Conservation (phyloP, 2,888 invertebrate genomes). For the Sialis lutaria region DNA sequence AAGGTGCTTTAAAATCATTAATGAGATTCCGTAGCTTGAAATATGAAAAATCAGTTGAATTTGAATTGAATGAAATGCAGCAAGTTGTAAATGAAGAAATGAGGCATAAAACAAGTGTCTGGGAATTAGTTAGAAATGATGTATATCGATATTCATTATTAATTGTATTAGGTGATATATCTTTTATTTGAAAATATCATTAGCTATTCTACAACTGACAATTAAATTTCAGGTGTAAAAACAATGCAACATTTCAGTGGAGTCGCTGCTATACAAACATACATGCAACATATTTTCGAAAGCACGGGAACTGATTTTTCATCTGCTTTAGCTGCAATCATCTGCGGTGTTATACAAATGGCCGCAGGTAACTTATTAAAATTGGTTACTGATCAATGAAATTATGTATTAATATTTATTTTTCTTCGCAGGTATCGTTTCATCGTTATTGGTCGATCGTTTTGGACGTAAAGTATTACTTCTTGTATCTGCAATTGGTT, state of each 20-base stretch:
- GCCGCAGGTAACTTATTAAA: slow-evolving; percentile 15
- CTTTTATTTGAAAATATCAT: too few species aligned
- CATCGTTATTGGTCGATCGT: slow-evolving; percentile 17
- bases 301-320: slow-evolving; percentile 14
- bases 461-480: slow-evolving; percentile 28
- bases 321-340: slow-evolving; percentile 16
- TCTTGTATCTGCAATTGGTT: slow-evolving; percentile 23
- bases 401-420: too few species aligned
- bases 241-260: slow-evolving; percentile 22
- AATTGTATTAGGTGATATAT: slow-evolving; percentile 10
- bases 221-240: slow-evolving; percentile 21
- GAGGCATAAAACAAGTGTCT: slow-evolving; percentile 30
- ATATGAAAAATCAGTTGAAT: slow-evolving; percentile 22
- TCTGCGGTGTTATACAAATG: slow-evolving; percentile 18
- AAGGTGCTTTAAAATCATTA: slow-evolving; percentile 28
- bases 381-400: too few species aligned
- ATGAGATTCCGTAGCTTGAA: slow-evolving; percentile 27
- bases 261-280: slow-evolving; percentile 21
- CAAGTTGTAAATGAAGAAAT: slow-evolving; percentile 32
- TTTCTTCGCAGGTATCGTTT: background rate
- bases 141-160: slow-evolving; percentile 27
- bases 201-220: too few species aligned
- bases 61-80: slow-evolving; percentile 23
- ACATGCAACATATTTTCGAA: slow-evolving; percentile 22
- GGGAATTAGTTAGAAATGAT: slow-evolving; percentile 30